Conservation (phyloP, 2,113 vertebrate genomes). For the Anhinga anhinga region DNA sequence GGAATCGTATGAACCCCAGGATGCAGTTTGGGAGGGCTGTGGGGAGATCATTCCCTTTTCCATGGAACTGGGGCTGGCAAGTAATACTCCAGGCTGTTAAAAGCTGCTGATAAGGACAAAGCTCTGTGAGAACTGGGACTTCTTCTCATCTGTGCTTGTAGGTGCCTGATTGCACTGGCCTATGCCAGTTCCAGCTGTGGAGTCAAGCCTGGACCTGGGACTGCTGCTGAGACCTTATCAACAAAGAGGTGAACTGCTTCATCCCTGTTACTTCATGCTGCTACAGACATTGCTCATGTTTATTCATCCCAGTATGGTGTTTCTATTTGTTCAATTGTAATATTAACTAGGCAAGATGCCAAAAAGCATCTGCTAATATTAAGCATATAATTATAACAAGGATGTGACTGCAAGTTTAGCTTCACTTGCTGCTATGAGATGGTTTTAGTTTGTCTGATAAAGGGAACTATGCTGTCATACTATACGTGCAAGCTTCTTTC, state of each 20-base stretch:
- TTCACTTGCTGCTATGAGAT: not conserved
- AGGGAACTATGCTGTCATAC: not conserved
- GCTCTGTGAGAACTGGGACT: not conserved
- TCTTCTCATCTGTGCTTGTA: not conserved
- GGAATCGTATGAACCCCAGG: accelerated
- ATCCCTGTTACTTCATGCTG: not conserved
- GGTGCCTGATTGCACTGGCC: not conserved
- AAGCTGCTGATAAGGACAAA: not conserved
- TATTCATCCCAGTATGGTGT: not conserved
- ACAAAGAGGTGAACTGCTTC: not conserved
- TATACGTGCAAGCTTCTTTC: not conserved
- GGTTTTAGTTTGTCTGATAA: not conserved
- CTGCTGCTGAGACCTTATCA: accelerated
- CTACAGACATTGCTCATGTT: not conserved
- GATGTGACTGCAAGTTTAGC: not conserved
- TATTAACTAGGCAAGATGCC: not conserved
- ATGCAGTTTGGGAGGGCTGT: not conserved
- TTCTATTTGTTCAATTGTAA: not conserved
- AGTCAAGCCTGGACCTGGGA: not conserved
- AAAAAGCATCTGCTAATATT: not conserved
- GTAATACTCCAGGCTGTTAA: not conserved
- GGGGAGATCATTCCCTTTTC: not conserved
- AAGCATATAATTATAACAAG: not conserved
- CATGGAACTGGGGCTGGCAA: not conserved
- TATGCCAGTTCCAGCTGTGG: not conserved